Evolutionary conservation across 2,113 vertebrate species (phyloP).

Genomic region (Rhineura floridana): DNA sequence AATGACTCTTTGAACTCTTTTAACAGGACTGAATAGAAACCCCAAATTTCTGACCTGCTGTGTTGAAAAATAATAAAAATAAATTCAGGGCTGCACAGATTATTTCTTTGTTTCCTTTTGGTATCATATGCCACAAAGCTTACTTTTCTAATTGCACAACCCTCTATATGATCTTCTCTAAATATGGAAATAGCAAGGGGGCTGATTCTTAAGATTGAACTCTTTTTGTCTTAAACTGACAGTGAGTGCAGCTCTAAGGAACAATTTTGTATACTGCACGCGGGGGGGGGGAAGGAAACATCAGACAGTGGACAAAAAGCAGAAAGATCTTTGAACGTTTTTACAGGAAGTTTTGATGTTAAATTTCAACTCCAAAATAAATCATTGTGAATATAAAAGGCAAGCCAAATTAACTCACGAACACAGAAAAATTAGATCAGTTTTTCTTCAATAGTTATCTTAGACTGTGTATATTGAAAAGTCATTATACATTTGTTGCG

Average conservation of each 20-base stretch:
- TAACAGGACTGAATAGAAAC: constrained; percentile 9
- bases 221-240: constrained; percentile 35
- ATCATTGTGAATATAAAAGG: neutral
- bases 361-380: constrained; percentile 49
- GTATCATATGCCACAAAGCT: neutral
- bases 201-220: constrained; percentile 37
- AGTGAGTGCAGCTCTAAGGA: constrained; percentile 35
- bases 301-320: constrained; percentile 58
- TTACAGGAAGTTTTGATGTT: constrained; percentile 35
- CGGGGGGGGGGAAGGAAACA: constrained; percentile 47
- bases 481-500: constrained; percentile 28
- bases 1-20: constrained; percentile 35
- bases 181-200: constrained; percentile 2
- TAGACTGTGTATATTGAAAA: neutral
- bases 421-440: constrained; percentile 29
- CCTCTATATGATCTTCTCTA: neutral
- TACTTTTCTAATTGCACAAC: neutral
- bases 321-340: constrained; percentile 53
- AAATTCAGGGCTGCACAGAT: neutral
- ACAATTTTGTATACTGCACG: constrained; percentile 44
- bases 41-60: constrained; percentile 29
- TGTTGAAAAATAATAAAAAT: neutral
- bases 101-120: neutral
- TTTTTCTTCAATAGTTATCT: constrained; percentile 7
- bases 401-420: neutral